Base-by-base conservation (phyloP, 2,797 vertebrate species). In the Somateria mollissima region DNA sequence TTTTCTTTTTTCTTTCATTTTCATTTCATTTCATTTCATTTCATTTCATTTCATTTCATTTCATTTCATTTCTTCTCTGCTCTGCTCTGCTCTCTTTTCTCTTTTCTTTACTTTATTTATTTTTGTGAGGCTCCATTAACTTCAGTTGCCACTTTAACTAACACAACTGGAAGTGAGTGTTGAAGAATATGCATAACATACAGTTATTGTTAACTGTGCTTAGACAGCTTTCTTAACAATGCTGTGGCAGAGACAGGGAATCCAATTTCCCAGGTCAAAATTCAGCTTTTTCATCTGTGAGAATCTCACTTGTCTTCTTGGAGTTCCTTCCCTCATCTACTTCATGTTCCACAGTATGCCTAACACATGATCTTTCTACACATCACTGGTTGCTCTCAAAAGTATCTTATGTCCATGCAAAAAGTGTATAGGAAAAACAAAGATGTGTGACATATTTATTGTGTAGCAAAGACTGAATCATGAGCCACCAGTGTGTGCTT, bases 151-250 rank as follows among this genome's bases (percentile, higher is more conserved):
- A 34, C 10, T 36, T 74, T 34, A 75, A 51, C 27, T 66, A 66
- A n/a, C 18, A 57, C 5, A 19, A 37, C 8, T 61, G 17, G 16
- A 87, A 87, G 70, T 51, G 20, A 60, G 1, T 0, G 0, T 39
- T 57, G 60, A 70, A 41, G 53, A 62, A 60, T 36, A 65, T 16
- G 9, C 10, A 69, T 34, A 28, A 54, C 10, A 24, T 49, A 21
- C 2, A 62, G 41, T 74, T 76, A 49, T 36, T 75, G 5, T 69
- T 56, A 57, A 10, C 10, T 34, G 58, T 61, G 19, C 18, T 85
- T 80, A 77, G 32, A 25, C 36, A 65, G 45, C 72, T 85, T 83
- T 65, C 75, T 49, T 69, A 73, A 60, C 51, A 79, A 58, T 61
- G 11, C 22, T 65, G 34, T 61, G 51, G 25, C 47, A 77, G 49